Evolutionary conservation across 2,113 vertebrate species (phyloP).

Genomic region (Herpetotheres cachinnans): DNA sequence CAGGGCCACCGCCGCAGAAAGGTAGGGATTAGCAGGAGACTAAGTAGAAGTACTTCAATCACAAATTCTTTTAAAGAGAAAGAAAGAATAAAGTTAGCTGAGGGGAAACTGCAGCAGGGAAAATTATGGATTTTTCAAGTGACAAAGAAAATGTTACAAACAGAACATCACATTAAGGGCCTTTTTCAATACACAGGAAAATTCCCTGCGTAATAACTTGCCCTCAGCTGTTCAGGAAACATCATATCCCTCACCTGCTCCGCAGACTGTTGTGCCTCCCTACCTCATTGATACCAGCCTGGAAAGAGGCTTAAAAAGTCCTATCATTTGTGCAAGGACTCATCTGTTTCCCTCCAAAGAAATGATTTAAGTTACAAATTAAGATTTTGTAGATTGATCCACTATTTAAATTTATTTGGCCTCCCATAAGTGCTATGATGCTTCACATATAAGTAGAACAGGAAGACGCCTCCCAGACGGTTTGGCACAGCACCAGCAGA

Average conservation of each 20-base stretch:
- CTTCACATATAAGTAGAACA: neutral
- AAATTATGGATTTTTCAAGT: neutral
- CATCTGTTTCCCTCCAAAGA: neutral
- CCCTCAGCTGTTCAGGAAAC: neutral
- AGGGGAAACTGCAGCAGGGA: neutral
- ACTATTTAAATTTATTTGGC: neutral
- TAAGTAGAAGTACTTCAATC: neutral
- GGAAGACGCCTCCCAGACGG: constrained; percentile 56
- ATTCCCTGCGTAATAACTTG: neutral
- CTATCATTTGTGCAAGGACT: neutral
- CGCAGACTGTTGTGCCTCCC: neutral
- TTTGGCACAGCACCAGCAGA: constrained; percentile 54
- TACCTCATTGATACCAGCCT: neutral
- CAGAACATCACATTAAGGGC: neutral
- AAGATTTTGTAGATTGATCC: neutral
- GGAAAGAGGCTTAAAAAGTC: neutral
- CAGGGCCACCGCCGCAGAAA: neutral
- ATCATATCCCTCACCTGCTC: neutral
- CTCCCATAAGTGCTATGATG: constrained; percentile 9
- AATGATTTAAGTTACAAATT: neutral
- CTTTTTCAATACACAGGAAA: neutral
- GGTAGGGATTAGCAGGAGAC: neutral
- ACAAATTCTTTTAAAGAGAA: neutral
- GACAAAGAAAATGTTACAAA: neutral
- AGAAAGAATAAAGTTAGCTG: neutral